A percentile compares a stretch with the other conserved stretches of the same genome.
phyloP scores from a whole-genome alignment of 2,113 vertebrate genomes.

The Cebidichthys violaceus region DNA sequence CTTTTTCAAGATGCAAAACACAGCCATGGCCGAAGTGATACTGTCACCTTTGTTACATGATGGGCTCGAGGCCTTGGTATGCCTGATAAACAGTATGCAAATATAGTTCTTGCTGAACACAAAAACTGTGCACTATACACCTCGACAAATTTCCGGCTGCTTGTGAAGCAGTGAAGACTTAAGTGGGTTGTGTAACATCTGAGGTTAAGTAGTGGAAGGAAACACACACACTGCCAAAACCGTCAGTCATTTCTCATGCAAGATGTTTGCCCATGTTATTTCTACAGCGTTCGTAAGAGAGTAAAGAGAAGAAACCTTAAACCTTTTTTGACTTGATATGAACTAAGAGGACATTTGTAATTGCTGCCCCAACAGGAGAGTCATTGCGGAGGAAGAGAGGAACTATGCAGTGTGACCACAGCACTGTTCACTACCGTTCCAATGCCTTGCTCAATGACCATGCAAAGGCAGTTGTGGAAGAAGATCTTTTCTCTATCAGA shows the following conservation, averaged over 20 bases:
- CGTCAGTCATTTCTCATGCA: conserved; percentile 41
- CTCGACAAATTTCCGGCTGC: conserved; percentile 24
- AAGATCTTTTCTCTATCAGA: not conserved
- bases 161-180: conserved; percentile 25
- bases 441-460: conserved; percentile 13
- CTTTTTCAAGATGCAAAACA: not conserved
- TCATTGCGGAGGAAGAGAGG: conserved; percentile 25
- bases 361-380: conserved; percentile 37
- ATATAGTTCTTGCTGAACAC: conserved; percentile 31
- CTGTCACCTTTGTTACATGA: conserved; percentile 46
- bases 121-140: conserved; percentile 25
- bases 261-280: conserved; percentile 45
- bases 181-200: conserved; percentile 56
- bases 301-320: conserved; percentile 46
- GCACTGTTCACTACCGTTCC: not conserved
- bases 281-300: conserved; percentile 22
- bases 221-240: conserved; percentile 50
- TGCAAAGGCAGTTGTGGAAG: not conserved
- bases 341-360: conserved; percentile 49
- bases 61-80: conserved; percentile 27
- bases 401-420: conserved; percentile 37
- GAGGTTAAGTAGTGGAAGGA: conserved; percentile 67
- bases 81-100: conserved; percentile 25
- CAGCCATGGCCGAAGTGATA: conserved; percentile 4
- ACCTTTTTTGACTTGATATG: conserved; percentile 48